Evolutionary conservation across 2,797 vertebrate species (phyloP), one percentile per base, ranked within the genome.

Genomic region (Rhynchotus rufescens): DNA sequence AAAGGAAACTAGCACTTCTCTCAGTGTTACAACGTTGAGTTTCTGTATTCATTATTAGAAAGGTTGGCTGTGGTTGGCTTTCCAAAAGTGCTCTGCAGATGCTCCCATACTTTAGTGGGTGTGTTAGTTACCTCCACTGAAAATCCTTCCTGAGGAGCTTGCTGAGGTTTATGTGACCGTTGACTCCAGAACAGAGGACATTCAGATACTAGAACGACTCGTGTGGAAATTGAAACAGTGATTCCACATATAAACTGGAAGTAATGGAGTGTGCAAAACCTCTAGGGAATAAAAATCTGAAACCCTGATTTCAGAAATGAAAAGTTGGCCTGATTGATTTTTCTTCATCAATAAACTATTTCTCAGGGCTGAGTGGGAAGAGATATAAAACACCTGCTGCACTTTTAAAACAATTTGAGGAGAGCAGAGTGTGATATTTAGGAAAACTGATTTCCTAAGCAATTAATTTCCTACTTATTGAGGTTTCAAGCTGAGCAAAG

Each of bases 401-500:
- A 30, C 40, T 92, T 90, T 21, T 66, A 81, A 92, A 96, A 88
- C 67, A 73, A 64, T 14, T 60, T 49, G 67, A 83, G 57, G 54
- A 15, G 6, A 80, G 77, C 21, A 62, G 74, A 73, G 45, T 67
- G 72, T 3, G 44, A 89, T 92, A 92, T 82, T 65, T 40, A 94
- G 71, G 91, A 86, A 84, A 91, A 69, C 81, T 77, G 92, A 92
- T 94, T 94, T 93, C 74, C 94, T 60, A 61, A 88, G 93, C 93
- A 94, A 94, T 95, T 95, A 86, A 86, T 88, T 91, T 72, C 57
- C 82, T 82, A 68, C 57, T 94, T 93, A 92, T 28, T 78, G 80
- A 90, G 72, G 87, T 72, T 92, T 79, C 88, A 87, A 71, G 88
- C 74, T 45, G 56, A 74, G 59, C 59, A 62, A 80, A 89, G 81